These are phyloP conservation scores for Eilema caniola DNA, from an alignment of 2,888 invertebrate genomes.

Conservation along the genomic window DNA sequence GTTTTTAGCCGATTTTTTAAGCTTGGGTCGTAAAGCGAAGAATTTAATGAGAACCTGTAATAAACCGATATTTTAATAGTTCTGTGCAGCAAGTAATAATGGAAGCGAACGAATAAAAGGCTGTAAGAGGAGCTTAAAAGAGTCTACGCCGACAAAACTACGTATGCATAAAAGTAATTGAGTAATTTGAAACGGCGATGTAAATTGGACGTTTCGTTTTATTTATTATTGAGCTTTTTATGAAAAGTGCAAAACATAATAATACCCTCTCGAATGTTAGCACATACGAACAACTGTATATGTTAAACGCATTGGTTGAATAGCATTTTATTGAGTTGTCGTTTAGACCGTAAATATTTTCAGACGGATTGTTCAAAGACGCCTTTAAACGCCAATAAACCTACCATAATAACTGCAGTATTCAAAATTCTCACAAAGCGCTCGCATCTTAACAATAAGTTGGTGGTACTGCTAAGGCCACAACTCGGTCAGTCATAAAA, in stretches of 20 bases:
- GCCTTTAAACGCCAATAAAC: slow-evolving; percentile 16
- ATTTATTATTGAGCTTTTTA: slow-evolving; percentile 19
- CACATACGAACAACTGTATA: slow-evolving; percentile 12
- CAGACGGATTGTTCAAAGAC: slow-evolving; percentile 18
- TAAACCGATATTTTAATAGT: slow-evolving; percentile 65
- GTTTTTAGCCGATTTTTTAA: slow-evolving; percentile 8
- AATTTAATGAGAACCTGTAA: slow-evolving; percentile 65
- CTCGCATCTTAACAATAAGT: slow-evolving; percentile 41
- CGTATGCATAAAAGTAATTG: slow-evolving; percentile 22
- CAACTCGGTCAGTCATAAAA: slow-evolving; percentile 72
- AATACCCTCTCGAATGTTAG: slow-evolving; percentile 19
- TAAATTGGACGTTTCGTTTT: slow-evolving; percentile 9
- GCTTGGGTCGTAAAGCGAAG: slow-evolving; percentile 57
- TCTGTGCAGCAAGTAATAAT: slow-evolving; percentile 44
- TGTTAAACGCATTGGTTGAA: slow-evolving; percentile 11
- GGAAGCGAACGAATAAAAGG: slow-evolving; percentile 32
- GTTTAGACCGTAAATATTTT: slow-evolving; percentile 28
- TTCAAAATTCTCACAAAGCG: slow-evolving; percentile 43
- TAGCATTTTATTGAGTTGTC: slow-evolving; percentile 22
- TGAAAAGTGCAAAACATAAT: slow-evolving; percentile 18
- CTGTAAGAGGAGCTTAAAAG: slow-evolving; percentile 24
- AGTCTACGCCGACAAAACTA: slow-evolving; percentile 7
- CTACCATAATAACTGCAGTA: slow-evolving; percentile 21
- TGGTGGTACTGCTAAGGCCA: slow-evolving; percentile 44
- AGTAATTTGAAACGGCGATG: slow-evolving; percentile 22